Conservation (phyloP, 2,113 vertebrate genomes). For the human (Homo sapiens) region GRCh38 chr1:63856001-63856500, state of each 20-base stretch:
- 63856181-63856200: neutral
- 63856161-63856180: neutral
- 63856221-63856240: neutral
- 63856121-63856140: neutral
- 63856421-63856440: neutral
- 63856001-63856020: neutral
- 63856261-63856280: neutral
- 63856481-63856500: neutral
- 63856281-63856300: neutral
- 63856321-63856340: neutral
- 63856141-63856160: neutral
- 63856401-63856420: neutral
- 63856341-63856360: neutral
- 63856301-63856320: too few relatives aligned
- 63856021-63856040: neutral
- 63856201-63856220: neutral
- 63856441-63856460: neutral
- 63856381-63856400: neutral
- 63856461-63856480: neutral
- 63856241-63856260: neutral
- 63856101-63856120: neutral
- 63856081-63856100: neutral
- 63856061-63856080: neutral
- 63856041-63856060: neutral
- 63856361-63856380: neutral